These are phyloP conservation scores for Porites lobata DNA, from an alignment of 92 coral and sea anemone species.

Conservation along the genomic window DNA sequence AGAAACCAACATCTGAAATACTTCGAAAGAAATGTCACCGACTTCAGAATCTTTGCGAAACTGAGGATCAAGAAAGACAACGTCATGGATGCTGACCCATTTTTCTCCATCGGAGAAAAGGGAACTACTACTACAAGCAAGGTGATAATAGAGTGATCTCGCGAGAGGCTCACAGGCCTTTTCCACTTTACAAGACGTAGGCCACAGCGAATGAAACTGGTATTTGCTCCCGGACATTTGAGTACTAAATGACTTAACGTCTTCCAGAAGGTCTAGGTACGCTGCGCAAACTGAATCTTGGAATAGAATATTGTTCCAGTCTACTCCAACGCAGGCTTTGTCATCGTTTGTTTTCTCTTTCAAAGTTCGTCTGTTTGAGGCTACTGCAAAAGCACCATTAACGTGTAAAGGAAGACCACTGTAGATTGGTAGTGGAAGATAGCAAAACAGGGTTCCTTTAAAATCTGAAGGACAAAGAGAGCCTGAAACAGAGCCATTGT, in stretches of 20 bases:
- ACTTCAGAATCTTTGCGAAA: conserved; percentile 45
- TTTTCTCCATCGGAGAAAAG: conserved; percentile 70
- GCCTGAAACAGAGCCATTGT: not conserved
- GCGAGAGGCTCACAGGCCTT: conserved; percentile 46
- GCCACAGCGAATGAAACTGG: conserved; percentile 73
- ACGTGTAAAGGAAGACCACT: conserved; percentile 76
- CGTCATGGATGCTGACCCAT: conserved; percentile 61
- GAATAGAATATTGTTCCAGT: conserved; percentile 65
- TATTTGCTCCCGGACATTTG: not conserved
- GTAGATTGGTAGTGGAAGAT: conserved; percentile 81
- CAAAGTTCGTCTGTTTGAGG: conserved; percentile 77
- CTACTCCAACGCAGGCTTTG: conserved; percentile 37
- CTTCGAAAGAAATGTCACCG: conserved; percentile 53
- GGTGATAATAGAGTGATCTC: conserved; percentile 48
- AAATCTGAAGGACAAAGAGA: not conserved
- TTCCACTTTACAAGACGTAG: conserved; percentile 23
- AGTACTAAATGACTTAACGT: conserved; percentile 23
- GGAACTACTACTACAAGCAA: not conserved
- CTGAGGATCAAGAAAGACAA: conserved; percentile 66
- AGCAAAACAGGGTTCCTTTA: conserved; percentile 80
- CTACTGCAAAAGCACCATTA: conserved; percentile 79
- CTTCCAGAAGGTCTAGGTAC: conserved; percentile 65
- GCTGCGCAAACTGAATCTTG: conserved; percentile 74
- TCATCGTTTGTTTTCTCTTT: conserved; percentile 59
- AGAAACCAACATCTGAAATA: conserved; percentile 31